These are phyloP conservation scores for Chrysomela aeneicollis DNA, from an alignment of 2,888 invertebrate species.

Conservation along the genomic window DNA sequence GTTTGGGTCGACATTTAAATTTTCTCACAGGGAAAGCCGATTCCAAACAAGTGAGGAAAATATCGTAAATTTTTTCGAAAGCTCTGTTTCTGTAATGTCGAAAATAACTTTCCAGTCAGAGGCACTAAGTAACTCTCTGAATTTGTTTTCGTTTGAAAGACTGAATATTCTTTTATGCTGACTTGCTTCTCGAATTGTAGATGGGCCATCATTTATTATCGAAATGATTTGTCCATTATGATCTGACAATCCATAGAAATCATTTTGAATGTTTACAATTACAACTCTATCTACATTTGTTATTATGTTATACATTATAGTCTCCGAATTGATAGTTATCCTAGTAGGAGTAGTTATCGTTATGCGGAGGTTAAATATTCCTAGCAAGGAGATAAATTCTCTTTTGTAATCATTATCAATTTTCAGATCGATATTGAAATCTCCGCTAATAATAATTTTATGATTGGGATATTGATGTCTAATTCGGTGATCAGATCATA, in stretches of 20 bases:
- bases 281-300: slow-evolving; percentile 5
- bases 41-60: neutral
- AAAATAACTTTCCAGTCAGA: slow-evolving; percentile 14
- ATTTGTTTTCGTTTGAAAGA: slow-evolving; percentile 14
- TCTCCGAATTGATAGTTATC: neutral
- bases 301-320: slow-evolving; percentile 10
- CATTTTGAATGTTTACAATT: slow-evolving; percentile 11
- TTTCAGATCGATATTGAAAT: too few relatives aligned
- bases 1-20: slow-evolving; percentile 2
- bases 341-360: slow-evolving; percentile 13
- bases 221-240: slow-evolving; percentile 8
- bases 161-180: slow-evolving; percentile 13
- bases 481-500: too few relatives aligned
- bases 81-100: slow-evolving; percentile 5
- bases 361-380: slow-evolving; percentile 2
- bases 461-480: too few relatives aligned
- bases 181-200: slow-evolving; percentile 10
- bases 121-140: slow-evolving; percentile 14
- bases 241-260: slow-evolving; percentile 14
- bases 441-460: too few relatives aligned
- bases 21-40: neutral
- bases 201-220: neutral
- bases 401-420: too few relatives aligned
- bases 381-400: too few relatives aligned
- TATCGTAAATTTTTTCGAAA: slow-evolving; percentile 14